A percentile compares a stretch with the other conserved stretches of the same genome.
These are phyloP conservation scores for Lichenostomus cassidix DNA, from an alignment of 2,113 vertebrate species.

Conservation along the genomic window DNA sequence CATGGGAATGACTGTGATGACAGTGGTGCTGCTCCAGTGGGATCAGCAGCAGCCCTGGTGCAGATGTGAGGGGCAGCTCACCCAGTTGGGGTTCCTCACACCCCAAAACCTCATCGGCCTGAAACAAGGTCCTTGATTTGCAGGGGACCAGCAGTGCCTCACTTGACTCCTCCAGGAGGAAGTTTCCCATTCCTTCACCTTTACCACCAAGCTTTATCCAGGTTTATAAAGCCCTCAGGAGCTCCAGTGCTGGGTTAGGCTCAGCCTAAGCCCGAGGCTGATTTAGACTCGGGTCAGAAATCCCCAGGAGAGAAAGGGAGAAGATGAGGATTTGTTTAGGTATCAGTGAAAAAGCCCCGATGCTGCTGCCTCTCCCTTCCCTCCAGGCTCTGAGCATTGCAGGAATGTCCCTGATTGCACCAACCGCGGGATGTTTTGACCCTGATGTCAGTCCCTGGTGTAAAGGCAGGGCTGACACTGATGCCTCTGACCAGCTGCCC, in stretches of 20 bases:
- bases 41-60: not conserved
- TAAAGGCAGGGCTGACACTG: not conserved
- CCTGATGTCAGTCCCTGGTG: not conserved
- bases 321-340: not conserved
- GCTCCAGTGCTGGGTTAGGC: not conserved
- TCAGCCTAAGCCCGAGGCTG: not conserved
- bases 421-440: not conserved
- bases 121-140: not conserved
- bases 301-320: not conserved
- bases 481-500: not conserved
- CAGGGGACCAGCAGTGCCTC: not conserved
- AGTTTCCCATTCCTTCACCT: accelerated
- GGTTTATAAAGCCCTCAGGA: not conserved
- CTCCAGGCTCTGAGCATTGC: not conserved
- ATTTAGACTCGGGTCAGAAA: not conserved
- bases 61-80: not conserved
- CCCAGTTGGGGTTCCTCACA: not conserved
- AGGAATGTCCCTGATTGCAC: not conserved
- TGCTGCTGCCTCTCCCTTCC: not conserved
- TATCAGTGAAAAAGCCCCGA: not conserved
- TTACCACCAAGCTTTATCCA: not conserved
- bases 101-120: not conserved
- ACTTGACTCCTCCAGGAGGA: not conserved
- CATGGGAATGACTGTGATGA: not conserved
- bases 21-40: not conserved